These are phyloP conservation scores for Entelurus aequoreus DNA, from an alignment of 2,113 vertebrate species.

Conservation along the genomic window DNA sequence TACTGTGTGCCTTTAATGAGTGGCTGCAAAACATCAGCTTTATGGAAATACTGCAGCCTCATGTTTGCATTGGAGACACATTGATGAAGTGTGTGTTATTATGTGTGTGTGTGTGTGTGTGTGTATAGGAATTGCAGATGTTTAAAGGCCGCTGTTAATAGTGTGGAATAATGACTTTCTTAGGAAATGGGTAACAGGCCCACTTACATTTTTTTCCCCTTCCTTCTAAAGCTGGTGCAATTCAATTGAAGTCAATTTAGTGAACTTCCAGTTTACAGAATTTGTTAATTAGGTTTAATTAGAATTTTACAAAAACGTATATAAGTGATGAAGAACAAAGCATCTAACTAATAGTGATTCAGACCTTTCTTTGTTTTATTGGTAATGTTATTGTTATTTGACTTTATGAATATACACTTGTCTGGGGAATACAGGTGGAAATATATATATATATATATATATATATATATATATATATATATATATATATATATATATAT, in stretches of 20 bases:
- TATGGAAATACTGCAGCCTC: constrained; percentile 29
- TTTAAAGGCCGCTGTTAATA: constrained; percentile 18
- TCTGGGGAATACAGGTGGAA: no score
- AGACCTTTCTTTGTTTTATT: no score
- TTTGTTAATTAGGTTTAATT: neutral
- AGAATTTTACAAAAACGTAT: no score
- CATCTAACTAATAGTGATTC: no score
- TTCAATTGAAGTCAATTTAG: constrained; percentile 5
- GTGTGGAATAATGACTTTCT: constrained; percentile 42
- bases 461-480: no score
- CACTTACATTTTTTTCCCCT: constrained; percentile 9
- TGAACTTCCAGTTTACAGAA: neutral
- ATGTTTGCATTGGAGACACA: constrained; percentile 17
- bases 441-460: no score
- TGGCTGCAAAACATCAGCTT: constrained; percentile 10
- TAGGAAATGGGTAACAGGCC: constrained; percentile 39
- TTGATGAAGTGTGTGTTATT: constrained; percentile 45
- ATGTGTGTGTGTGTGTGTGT: constrained; percentile 26
- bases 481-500: no score
- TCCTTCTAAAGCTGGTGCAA: constrained; percentile 13
- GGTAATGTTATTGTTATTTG: no score
- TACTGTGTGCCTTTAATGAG: constrained; percentile 19
- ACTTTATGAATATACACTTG: no score
- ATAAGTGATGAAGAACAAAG: no score
- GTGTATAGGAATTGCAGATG: constrained; percentile 32